Evolutionary conservation across 2,888 invertebrate genomes (phyloP).

Genomic region (Philopedon plagiatum): DNA sequence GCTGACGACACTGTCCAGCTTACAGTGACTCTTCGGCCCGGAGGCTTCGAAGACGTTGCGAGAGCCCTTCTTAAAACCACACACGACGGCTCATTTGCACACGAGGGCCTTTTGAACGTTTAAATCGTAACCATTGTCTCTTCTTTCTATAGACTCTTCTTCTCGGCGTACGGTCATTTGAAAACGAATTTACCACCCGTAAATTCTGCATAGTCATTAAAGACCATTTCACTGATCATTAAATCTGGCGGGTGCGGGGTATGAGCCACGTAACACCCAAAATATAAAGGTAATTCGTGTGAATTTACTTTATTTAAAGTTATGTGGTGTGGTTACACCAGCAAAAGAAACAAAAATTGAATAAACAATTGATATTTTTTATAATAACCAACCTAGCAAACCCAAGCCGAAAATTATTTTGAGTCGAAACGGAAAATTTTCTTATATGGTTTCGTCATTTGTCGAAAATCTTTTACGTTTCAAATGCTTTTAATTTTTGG

Average conservation of each 20-base stretch:
- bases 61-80: slow-evolving; percentile 45
- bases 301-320: no score
- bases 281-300: no score
- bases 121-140: slow-evolving; percentile 29
- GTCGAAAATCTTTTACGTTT: no score
- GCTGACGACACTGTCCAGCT: slow-evolving; percentile 47
- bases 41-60: slow-evolving; percentile 28
- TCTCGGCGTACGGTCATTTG: slow-evolving; percentile 23
- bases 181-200: slow-evolving; percentile 31
- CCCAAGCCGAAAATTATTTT: no score
- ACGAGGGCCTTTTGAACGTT: slow-evolving; percentile 35
- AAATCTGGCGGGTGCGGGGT: background rate
- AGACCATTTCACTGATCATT: background rate
- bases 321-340: no score
- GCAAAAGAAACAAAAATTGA: no score
- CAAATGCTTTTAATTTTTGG: no score
- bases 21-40: slow-evolving; percentile 27
- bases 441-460: no score
- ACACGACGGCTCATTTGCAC: slow-evolving; percentile 48
- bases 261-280: no score
- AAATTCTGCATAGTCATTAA: slow-evolving; percentile 15
- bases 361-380: no score
- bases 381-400: no score
- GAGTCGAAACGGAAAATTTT: no score
- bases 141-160: slow-evolving; percentile 12